A percentile compares a stretch with the other conserved stretches of the same genome.
Conservation (phyloP, 2,797 vertebrate genomes). For the Protonibea diacanthus region DNA sequence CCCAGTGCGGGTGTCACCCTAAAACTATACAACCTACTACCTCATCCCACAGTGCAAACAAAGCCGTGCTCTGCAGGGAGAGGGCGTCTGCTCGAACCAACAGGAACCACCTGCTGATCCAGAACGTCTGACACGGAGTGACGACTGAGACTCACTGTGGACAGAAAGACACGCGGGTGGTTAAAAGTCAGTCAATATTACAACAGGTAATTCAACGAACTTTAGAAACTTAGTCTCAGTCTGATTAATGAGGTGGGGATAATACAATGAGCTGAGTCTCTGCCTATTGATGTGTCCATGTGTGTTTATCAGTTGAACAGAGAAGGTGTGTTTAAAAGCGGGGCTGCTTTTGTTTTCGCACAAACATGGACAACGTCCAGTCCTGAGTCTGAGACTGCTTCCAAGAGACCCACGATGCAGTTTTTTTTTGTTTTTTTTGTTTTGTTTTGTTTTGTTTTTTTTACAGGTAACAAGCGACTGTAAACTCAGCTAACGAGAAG, state of each 20-base stretch:
- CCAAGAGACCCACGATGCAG: neutral
- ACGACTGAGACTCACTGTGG: neutral
- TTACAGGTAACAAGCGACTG: neutral
- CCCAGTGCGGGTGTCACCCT: slow-evolving; percentile 99
- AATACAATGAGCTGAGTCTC: neutral
- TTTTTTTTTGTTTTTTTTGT: too few relatives aligned
- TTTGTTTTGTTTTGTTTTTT: too few relatives aligned
- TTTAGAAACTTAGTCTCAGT: neutral
- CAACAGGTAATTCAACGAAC: neutral
- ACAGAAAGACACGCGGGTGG: slow-evolving; percentile 1
- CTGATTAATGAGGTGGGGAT: neutral
- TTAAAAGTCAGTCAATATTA: neutral
- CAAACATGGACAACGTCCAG: neutral
- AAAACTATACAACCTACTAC: slow-evolving; percentile 99
- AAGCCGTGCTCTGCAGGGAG: neutral
- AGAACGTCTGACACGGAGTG: neutral
- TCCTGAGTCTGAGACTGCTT: neutral
- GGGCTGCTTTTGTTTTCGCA: too few relatives aligned
- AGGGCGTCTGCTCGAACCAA: accelerated
- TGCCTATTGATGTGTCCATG: too few relatives aligned
- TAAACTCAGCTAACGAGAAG: neutral
- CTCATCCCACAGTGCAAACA: slow-evolving; percentile 94
- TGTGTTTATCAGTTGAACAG: too few relatives aligned
- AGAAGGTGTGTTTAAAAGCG: too few relatives aligned
- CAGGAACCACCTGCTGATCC: neutral